phyloP scores from a whole-genome alignment of 1,140 invertebrate genomes.

The Pinna nobilis region DNA sequence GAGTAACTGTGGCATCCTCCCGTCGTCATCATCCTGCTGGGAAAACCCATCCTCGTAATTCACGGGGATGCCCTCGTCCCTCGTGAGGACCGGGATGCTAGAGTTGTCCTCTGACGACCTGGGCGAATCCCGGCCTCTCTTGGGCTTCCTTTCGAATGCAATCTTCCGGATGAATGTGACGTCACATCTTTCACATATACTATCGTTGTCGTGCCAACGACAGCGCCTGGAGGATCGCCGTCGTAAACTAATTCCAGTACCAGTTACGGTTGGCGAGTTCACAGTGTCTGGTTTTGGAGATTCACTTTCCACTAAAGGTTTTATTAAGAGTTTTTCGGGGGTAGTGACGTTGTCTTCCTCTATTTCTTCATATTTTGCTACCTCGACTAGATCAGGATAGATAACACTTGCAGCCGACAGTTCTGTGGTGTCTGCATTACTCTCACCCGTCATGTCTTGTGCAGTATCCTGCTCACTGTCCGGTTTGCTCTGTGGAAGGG shows the following conservation, averaged over 20 bases:
- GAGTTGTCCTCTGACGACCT: conserved; percentile 1
- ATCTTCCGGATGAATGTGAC: conserved; percentile 37
- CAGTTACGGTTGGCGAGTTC: not conserved
- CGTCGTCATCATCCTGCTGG: no score
- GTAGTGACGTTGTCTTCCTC: not conserved
- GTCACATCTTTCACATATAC: conserved; percentile 41
- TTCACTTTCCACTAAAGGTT: not conserved
- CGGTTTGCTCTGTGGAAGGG: not conserved
- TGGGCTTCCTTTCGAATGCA: conserved; percentile 32
- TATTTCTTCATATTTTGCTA: not conserved
- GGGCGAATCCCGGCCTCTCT: not conserved
- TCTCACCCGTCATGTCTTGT: not conserved
- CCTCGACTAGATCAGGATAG: no score
- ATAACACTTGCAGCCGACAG: not conserved
- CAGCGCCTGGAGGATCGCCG: conserved; percentile 27
- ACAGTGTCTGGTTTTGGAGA: no score
- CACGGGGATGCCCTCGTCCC: not conserved
- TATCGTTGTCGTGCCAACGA: conserved; percentile 45
- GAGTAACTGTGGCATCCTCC: no score
- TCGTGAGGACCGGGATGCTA: not conserved
- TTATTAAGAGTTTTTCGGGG: not conserved
- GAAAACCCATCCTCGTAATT: no score
- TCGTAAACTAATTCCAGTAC: not conserved
- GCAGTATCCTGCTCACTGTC: not conserved
- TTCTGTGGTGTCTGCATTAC: no score